Conservation (phyloP, 2,113 vertebrate species). For the Grallaria varia region DNA sequence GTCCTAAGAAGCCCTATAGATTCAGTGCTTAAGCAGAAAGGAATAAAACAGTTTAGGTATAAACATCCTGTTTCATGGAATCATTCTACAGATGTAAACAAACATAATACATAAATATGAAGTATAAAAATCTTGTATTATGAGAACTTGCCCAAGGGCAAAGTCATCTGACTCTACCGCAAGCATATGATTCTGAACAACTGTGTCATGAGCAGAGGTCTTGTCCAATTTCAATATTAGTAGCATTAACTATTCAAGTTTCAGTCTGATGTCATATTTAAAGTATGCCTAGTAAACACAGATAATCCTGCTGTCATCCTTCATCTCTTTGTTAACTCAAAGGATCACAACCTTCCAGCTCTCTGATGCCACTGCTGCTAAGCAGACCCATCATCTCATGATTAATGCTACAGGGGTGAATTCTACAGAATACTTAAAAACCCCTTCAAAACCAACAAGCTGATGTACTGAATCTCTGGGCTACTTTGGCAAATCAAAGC, state of each 20-base stretch:
- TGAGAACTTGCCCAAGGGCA: background rate
- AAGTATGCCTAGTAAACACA: background rate
- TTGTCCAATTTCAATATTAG: background rate
- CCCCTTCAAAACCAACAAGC: background rate
- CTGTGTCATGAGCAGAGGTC: background rate
- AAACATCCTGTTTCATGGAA: background rate
- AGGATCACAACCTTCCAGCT: background rate
- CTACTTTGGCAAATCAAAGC: background rate
- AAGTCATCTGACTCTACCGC: background rate
- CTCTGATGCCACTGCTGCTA: background rate
- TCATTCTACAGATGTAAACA: background rate
- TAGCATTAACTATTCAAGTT: background rate
- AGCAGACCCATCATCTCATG: background rate
- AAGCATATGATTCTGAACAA: background rate
- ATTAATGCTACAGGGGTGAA: background rate
- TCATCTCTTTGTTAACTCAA: background rate
- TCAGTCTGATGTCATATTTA: background rate
- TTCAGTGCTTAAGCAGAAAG: background rate
- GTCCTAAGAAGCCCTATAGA: background rate
- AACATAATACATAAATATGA: background rate
- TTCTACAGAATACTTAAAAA: background rate
- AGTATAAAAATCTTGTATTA: background rate
- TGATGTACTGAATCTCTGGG: background rate
- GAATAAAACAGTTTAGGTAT: background rate
- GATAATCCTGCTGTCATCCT: background rate